Conservation (phyloP, 64 coral and sea anemone genomes). For the Exaiptasia diaphana region DNA sequence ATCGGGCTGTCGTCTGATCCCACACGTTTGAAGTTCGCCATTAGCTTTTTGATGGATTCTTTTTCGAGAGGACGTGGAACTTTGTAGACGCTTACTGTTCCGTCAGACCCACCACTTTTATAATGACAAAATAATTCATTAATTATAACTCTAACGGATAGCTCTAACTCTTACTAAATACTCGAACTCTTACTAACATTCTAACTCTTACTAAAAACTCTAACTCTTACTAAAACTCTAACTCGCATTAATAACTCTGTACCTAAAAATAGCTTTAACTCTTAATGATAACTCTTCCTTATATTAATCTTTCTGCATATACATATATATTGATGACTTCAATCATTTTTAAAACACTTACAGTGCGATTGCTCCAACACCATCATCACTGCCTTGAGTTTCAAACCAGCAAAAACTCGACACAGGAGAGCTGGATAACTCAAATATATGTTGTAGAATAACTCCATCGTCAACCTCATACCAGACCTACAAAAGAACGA, state of each 20-base stretch:
- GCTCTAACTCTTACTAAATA: too few species aligned
- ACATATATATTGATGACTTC: too few species aligned
- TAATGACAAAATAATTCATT: too few species aligned
- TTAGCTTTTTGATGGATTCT: constrained; percentile 5
- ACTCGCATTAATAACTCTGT: too few species aligned
- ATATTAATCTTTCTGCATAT: too few species aligned
- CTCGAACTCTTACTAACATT: too few species aligned
- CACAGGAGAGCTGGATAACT: neutral
- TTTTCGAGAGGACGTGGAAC: constrained; percentile 21
- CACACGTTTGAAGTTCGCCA: constrained; percentile 1
- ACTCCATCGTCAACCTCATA: constrained; percentile 54
- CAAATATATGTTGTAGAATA: constrained; percentile 23
- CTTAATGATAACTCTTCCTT: too few species aligned
- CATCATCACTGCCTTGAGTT: neutral
- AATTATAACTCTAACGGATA: too few species aligned
- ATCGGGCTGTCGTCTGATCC: constrained; percentile 5
- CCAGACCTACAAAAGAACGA: constrained; percentile 28
- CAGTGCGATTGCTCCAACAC: neutral
- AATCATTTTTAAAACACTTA: too few species aligned
- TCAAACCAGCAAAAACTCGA: neutral
- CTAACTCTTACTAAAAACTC: too few species aligned
- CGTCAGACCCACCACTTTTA: constrained; percentile 30
- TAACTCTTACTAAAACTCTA: too few species aligned
- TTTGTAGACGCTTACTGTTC: constrained; percentile 6
- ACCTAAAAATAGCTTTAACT: too few species aligned